Conservation (phyloP, 2,113 vertebrate species). For the Hippocampus mohnikei region DNA sequence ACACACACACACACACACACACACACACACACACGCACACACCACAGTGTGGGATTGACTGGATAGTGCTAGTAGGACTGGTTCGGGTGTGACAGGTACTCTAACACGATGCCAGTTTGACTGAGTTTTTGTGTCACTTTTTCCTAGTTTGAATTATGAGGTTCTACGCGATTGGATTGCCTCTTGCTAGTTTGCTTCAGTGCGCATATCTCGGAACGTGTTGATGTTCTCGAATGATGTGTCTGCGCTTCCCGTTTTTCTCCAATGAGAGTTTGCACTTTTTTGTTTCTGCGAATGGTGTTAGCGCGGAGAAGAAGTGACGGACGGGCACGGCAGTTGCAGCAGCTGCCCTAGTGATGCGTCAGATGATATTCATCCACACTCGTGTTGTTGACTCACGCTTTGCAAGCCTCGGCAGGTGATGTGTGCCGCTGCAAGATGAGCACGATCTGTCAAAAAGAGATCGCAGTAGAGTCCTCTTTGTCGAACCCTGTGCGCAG, state of each 20-base stretch:
- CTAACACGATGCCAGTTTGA: not conserved
- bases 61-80: not conserved
- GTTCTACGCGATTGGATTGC: not conserved
- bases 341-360: constrained; percentile 55
- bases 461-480: not conserved
- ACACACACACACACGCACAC: no score
- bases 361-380: constrained; percentile 53
- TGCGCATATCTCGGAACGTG: not conserved
- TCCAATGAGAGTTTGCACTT: not conserved
- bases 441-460: constrained; percentile 23
- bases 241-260: constrained; percentile 8
- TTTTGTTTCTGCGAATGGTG: not conserved
- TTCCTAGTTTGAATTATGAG: not conserved
- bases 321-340: constrained; percentile 15
- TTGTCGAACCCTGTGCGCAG: not conserved
- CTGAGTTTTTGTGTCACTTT: not conserved
- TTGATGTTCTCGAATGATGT: not conserved
- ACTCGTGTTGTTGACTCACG: constrained; percentile 52
- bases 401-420: constrained; percentile 46
- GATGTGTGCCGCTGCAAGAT: constrained; percentile 33
- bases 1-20: no score
- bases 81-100: not conserved
- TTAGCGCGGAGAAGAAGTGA: constrained; percentile 14
- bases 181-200: not conserved
- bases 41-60: not conserved